A percentile compares a stretch with the other conserved stretches of the same genome.
phyloP scores from a whole-genome alignment of 2,113 vertebrate species.

The Bufo bufo region DNA sequence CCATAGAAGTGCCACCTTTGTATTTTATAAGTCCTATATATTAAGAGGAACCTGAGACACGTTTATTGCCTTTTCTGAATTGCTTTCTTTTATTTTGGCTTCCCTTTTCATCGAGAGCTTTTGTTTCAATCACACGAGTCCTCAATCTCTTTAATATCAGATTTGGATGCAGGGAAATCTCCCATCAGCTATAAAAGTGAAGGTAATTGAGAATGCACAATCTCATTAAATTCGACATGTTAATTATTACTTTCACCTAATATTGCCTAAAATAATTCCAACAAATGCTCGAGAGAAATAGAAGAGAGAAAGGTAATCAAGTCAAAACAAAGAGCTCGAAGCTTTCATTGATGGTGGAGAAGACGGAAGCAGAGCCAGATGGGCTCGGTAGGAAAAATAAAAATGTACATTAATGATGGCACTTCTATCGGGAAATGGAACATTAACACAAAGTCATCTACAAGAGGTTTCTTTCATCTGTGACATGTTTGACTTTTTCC shows the following conservation, averaged over 20 bases:
- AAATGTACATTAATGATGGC: not conserved
- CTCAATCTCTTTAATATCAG: slow-evolving; percentile 46
- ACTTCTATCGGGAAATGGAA: not conserved
- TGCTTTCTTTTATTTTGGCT: slow-evolving; percentile 25
- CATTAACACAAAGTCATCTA: not conserved
- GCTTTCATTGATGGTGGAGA: no score
- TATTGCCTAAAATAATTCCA: slow-evolving; percentile 14
- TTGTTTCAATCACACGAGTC: slow-evolving; percentile 17
- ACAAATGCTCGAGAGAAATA: not conserved
- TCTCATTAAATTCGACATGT: slow-evolving; percentile 34
- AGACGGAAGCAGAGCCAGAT: not conserved
- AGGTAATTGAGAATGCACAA: slow-evolving; percentile 31
- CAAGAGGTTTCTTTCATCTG: not conserved
- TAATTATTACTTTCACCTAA: slow-evolving; percentile 40
- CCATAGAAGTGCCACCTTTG: not conserved
- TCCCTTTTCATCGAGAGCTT: slow-evolving; percentile 12
- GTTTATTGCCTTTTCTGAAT: slow-evolving; percentile 41
- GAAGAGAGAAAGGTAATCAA: not conserved
- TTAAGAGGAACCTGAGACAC: slow-evolving; percentile 28
- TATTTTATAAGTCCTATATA: slow-evolving; percentile 39
- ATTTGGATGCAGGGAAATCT: slow-evolving; percentile 29
- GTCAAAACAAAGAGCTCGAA: not conserved
- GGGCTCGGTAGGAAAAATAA: not conserved
- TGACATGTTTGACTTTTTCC: not conserved
- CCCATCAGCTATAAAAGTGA: slow-evolving; percentile 25